Evolutionary conservation across 2,113 vertebrate genomes (phyloP).

Genomic region (Vombatus ursinus): DNA sequence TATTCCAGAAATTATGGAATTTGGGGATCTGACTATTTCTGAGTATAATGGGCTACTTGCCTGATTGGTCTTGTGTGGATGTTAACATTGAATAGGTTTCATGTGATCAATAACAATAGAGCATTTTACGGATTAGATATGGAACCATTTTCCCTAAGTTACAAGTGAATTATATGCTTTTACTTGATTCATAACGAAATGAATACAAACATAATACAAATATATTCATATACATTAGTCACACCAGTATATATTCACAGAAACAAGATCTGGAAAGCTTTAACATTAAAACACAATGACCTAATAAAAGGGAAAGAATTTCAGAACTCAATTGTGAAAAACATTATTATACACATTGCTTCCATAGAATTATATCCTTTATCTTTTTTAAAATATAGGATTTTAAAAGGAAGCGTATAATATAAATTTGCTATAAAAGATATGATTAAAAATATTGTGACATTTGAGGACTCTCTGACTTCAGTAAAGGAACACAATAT

Average conservation of each 20-base stretch:
- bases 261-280: slow-evolving; percentile 63
- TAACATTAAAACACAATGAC: slow-evolving; percentile 66
- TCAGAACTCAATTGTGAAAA: slow-evolving; percentile 66
- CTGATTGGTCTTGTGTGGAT: not conserved
- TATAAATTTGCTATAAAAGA: slow-evolving; percentile 70
- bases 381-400: slow-evolving; percentile 77
- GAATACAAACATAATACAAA: slow-evolving; percentile 45
- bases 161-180: not conserved
- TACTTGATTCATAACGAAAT: not conserved
- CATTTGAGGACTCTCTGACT: slow-evolving; percentile 64
- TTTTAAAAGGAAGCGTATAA: slow-evolving; percentile 72
- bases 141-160: not conserved
- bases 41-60: not conserved
- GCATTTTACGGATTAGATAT: not conserved
- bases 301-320: slow-evolving; percentile 70
- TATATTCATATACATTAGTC: not conserved
- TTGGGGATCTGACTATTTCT: not conserved
- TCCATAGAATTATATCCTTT: slow-evolving; percentile 54
- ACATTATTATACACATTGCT: slow-evolving; percentile 66
- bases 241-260: slow-evolving; percentile 40
- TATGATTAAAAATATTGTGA: slow-evolving; percentile 73
- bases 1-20: not conserved
- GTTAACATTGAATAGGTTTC: not conserved
- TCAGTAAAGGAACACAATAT: slow-evolving; percentile 59
- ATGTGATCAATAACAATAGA: not conserved